phyloP scores from a whole-genome alignment of 2,797 vertebrate species.

The Setipinna tenuifilis region DNA sequence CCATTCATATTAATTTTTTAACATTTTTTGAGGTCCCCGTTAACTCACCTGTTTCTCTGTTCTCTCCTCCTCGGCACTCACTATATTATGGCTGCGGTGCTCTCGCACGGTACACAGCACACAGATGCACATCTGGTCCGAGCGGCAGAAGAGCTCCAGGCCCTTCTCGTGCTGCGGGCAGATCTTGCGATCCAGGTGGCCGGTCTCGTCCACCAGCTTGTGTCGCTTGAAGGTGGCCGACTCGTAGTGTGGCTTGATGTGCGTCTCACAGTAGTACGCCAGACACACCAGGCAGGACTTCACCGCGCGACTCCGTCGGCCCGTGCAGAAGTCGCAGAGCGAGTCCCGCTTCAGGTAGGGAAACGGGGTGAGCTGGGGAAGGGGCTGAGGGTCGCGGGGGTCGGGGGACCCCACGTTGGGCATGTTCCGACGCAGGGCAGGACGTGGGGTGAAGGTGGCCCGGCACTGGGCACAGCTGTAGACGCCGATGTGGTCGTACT shows the following conservation, averaged over 20 bases:
- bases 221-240: slow-evolving; percentile 81
- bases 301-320: slow-evolving; percentile 71
- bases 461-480: slow-evolving; percentile 82
- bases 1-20: no score
- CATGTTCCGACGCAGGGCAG: slow-evolving; percentile 72
- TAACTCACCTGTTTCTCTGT: slow-evolving; percentile 72
- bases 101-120: slow-evolving; percentile 78
- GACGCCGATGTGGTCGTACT: slow-evolving; percentile 71
- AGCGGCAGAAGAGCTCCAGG: slow-evolving; percentile 80
- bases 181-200: slow-evolving; percentile 79
- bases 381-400: slow-evolving; percentile 58
- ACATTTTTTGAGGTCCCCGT: background rate
- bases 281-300: slow-evolving; percentile 81
- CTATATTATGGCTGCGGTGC: slow-evolving; percentile 77
- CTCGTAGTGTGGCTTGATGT: slow-evolving; percentile 80
- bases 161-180: slow-evolving; percentile 82
- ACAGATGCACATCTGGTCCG: slow-evolving; percentile 83
- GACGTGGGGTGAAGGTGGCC: slow-evolving; percentile 78
- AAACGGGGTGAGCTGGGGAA: slow-evolving; percentile 62
- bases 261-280: slow-evolving; percentile 80
- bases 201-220: slow-evolving; percentile 81
- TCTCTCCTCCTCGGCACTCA: slow-evolving; percentile 80
- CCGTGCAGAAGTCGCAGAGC: slow-evolving; percentile 81
- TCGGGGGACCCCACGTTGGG: slow-evolving; percentile 69
- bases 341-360: slow-evolving; percentile 71